Base-by-base conservation (phyloP, 2,888 invertebrate genomes). In the Drosophila atripex region DNA sequence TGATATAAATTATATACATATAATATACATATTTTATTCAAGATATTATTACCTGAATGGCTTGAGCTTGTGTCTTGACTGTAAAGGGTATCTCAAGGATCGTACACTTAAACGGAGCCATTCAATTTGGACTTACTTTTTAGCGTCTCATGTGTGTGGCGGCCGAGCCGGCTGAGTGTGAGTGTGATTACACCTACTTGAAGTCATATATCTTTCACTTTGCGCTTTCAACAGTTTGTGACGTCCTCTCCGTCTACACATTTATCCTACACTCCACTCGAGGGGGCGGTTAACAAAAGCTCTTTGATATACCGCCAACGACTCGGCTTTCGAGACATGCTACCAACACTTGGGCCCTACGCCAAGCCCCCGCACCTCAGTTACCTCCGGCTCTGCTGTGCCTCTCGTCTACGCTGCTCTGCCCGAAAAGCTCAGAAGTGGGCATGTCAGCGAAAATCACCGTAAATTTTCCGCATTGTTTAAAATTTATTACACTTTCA, bases 171-270 rank as follows among this genome's bases (percentile, higher is more conserved):
- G n/a, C n/a, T n/a, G n/a, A 32, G 70, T 52, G 72, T 51, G 68
- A 39, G 78, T 79, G 82, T 77, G 82, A 83, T 83, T 85, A 83
- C 85, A 83, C 82, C 85, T 85, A 83, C 82, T 83, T 80, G 80
- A 80, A 85, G 85, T 78, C 85, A 78, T 86, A 87, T 87, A 87
- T 87, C 86, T 87, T 85, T 77, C 86, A 83, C 85, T 86, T 85
- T 83, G 80, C 80, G 86, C 86, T 87, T 86, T 87, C 86, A 87
- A 87, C 87, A 87, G 83, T 85, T 87, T 85, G 83, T 85, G 86
- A 82, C 83, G 82, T 71, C 76, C 74, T 57, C 80, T 72, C 46
- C 75, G 73, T 66, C 78, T 68, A 68, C 77, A 77, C 77, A 79
- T 82, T 82, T 73, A 78, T 77, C 73, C 70, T 49, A n/a, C 30